These are phyloP conservation scores for Pseudotriccus pelzelni DNA, from an alignment of 2,797 vertebrate species.

Conservation along the genomic window DNA sequence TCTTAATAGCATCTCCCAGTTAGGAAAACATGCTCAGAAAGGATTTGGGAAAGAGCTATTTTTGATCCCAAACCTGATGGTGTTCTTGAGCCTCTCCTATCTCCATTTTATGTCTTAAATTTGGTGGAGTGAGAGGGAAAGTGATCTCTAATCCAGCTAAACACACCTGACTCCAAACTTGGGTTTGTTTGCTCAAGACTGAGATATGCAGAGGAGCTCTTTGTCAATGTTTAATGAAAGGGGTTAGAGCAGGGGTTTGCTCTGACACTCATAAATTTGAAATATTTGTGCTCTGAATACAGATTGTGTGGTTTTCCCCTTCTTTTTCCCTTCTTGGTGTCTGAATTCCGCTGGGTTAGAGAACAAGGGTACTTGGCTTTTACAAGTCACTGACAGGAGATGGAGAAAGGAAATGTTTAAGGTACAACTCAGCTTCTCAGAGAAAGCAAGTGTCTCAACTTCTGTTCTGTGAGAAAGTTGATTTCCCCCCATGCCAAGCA, in stretches of 20 bases:
- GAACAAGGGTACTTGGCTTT: not conserved
- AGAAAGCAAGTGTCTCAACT: not conserved
- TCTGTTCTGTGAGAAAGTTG: not conserved
- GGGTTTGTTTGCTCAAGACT: not conserved
- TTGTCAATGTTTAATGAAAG: slow-evolving; percentile 67
- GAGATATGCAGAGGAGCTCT: not conserved
- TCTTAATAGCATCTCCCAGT: not conserved
- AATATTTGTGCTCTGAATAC: not conserved
- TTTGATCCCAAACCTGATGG: not conserved
- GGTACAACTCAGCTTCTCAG: not conserved
- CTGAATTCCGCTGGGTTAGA: slow-evolving; percentile 22
- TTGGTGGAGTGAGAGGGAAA: not conserved
- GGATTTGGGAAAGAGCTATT: not conserved
- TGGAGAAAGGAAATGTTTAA: not conserved
- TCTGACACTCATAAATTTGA: not conserved
- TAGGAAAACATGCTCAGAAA: not conserved
- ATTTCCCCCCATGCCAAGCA: not conserved
- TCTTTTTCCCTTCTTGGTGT: not conserved
- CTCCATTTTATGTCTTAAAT: not conserved
- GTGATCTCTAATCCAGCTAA: not conserved
- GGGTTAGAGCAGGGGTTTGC: not conserved
- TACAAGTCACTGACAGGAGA: not conserved
- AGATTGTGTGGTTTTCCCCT: not conserved
- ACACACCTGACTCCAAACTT: not conserved
- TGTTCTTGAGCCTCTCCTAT: not conserved